A percentile compares a stretch with the other conserved stretches of the same genome.
These are phyloP conservation scores for Lates japonicus DNA, from an alignment of 2,797 vertebrate genomes.

Conservation along the genomic window DNA sequence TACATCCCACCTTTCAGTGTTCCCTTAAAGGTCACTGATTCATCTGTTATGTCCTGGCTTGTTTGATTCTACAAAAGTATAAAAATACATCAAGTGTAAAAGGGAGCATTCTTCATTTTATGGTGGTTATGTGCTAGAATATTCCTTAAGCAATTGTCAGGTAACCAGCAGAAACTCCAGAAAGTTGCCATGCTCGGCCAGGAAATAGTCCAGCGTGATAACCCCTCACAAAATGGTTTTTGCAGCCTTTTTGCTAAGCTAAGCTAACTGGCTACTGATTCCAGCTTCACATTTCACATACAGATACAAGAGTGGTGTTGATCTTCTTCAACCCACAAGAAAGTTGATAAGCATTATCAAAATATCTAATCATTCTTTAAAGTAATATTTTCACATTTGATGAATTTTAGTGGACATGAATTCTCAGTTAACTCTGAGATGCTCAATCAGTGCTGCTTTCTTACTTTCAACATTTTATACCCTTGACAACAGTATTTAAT, in stretches of 20 bases:
- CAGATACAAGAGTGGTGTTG: background rate
- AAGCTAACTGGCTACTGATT: background rate
- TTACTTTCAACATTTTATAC: slow-evolving; percentile 6
- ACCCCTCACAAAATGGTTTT: background rate
- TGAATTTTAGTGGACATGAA: slow-evolving; percentile 3
- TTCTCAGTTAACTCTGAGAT: background rate
- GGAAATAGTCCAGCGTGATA: background rate
- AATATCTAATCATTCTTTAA: slow-evolving; percentile 25
- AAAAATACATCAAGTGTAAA: background rate
- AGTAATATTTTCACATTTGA: slow-evolving; percentile 4
- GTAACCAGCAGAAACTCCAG: background rate
- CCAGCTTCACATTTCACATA: background rate
- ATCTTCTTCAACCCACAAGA: background rate
- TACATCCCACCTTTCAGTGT: background rate
- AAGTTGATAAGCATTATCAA: background rate
- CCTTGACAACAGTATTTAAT: slow-evolving; percentile 3
- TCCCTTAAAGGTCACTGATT: background rate
- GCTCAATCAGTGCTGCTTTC: background rate
- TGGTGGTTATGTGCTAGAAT: background rate
- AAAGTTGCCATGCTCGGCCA: background rate
- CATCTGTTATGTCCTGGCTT: background rate
- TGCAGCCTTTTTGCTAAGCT: background rate
- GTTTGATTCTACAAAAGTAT: background rate
- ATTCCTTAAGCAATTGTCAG: slow-evolving; percentile 6
- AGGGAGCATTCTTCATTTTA: background rate